phyloP scores from a whole-genome alignment of 1,140 invertebrate genomes.

The Zophobas atratus region DNA sequence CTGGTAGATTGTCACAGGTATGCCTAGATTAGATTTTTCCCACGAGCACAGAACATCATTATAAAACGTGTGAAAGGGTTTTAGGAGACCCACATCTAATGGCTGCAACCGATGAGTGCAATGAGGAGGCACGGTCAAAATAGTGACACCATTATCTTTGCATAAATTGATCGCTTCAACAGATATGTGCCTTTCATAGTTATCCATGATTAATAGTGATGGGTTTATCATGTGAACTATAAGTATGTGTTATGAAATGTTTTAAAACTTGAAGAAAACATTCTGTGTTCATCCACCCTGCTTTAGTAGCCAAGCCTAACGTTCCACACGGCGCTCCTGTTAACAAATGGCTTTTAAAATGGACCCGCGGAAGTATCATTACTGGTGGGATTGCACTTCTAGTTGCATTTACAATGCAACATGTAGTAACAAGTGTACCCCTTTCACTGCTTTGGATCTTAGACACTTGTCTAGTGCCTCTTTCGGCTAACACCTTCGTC shows the following conservation, averaged over 20 bases:
- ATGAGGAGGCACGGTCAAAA: slow-evolving; percentile 67
- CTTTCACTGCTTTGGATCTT: slow-evolving; percentile 55
- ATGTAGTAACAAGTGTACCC: slow-evolving; percentile 63
- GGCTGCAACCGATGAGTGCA: slow-evolving; percentile 67
- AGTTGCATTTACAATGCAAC: slow-evolving; percentile 58
- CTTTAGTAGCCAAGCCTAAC: slow-evolving; percentile 56
- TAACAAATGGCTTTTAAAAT: slow-evolving; percentile 61
- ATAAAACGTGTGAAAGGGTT: slow-evolving; percentile 64
- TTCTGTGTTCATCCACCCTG: slow-evolving; percentile 67
- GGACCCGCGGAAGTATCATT: slow-evolving; percentile 64
- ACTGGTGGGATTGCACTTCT: slow-evolving; percentile 62
- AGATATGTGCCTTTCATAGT: slow-evolving; percentile 65
- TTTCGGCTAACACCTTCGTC: not conserved
- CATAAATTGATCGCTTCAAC: slow-evolving; percentile 60
- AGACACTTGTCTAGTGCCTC: not conserved
- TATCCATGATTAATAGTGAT: slow-evolving; percentile 67
- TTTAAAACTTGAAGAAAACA: slow-evolving; percentile 69
- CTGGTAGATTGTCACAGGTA: slow-evolving; percentile 28
- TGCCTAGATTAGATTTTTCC: slow-evolving; percentile 48
- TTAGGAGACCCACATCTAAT: slow-evolving; percentile 67
- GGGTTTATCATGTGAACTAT: slow-evolving; percentile 63
- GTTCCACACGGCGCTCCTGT: slow-evolving; percentile 63
- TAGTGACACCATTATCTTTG: slow-evolving; percentile 59
- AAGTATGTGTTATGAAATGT: slow-evolving; percentile 68
- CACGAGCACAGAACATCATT: slow-evolving; percentile 63